Conservation (phyloP, 1,140 invertebrate genomes). For the Bathynomus jamesi region DNA sequence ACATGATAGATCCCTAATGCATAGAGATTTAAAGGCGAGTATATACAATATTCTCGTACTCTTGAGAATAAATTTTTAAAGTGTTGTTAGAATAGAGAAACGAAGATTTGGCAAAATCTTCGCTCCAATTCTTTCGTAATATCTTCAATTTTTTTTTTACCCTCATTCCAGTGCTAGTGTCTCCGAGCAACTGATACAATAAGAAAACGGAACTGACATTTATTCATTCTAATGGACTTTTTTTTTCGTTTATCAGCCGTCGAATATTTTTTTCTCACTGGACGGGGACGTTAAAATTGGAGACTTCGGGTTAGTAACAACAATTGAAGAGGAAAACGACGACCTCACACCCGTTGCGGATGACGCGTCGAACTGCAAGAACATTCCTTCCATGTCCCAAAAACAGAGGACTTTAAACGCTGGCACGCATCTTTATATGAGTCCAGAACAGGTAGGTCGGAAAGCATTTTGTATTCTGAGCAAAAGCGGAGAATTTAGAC, state of each 20-base stretch:
- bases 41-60: slow-evolving; percentile 11
- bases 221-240: no score
- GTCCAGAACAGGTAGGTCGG: slow-evolving; percentile 74
- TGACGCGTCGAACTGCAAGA: slow-evolving; percentile 55
- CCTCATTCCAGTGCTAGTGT: no score
- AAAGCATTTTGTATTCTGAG: slow-evolving; percentile 38
- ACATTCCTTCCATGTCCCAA: slow-evolving; percentile 66
- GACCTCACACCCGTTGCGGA: slow-evolving; percentile 31
- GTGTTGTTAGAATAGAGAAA: no score
- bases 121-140: no score
- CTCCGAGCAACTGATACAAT: no score
- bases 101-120: no score
- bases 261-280: slow-evolving; percentile 89
- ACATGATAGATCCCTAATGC: slow-evolving; percentile 81
- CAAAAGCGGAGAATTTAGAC: background rate
- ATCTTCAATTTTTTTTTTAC: no score
- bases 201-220: no score
- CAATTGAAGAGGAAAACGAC: slow-evolving; percentile 58
- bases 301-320: slow-evolving; percentile 91
- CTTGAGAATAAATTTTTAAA: no score
- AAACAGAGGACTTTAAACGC: slow-evolving; percentile 59
- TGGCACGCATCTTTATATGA: slow-evolving; percentile 94
- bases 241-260: slow-evolving; percentile 57
- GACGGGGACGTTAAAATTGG: slow-evolving; percentile 89
- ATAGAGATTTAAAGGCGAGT: slow-evolving; percentile 81